Evolutionary conservation across 2,797 vertebrate genomes (phyloP), one percentile per base, ranked within the genome.

Genomic region (Muscicapa comitata): DNA sequence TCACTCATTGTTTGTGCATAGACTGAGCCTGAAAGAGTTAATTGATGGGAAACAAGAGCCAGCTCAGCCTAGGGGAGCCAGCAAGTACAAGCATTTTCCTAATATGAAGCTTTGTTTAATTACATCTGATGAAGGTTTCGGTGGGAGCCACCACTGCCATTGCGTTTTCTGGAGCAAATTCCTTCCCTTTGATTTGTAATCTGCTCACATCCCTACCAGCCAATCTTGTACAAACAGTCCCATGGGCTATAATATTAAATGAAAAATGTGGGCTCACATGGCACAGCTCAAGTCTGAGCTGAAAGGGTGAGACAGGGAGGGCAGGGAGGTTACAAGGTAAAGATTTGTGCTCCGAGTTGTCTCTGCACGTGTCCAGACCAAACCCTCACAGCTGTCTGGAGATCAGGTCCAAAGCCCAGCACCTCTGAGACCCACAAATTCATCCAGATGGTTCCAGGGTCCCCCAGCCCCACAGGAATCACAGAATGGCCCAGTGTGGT

Each of bases 51-150:
- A 78, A 62, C 11, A 35, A 50, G 77, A 86, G 80, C 90, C 92
- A 93, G 83, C 71, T 95, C 92, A 73, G 96, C 95, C 95, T 93
- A 89, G 75, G 86, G 95, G 90, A 90, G 68, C 42, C 68, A 94
- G 91, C 92, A 97, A 94, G 95, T 88, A 93, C 87, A 93, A 97
- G 87, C 93, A 94, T 75, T 94, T 92, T 88, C 88, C 71, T 83
- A 79, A 87, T 91, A 47, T 53, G 76, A 89, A 75, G 77, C 62
- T 93, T 92, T 74, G 57, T 78, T 94, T 96, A 92, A 96, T 96
- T 96, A 88, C 5, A 5, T 54, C 76, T 93, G 93, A 93, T 67
- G 71, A 94, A 90, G 85, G 45, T 80, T 93, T 91, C 35, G 3
- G 71, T 48, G 70, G 85, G 84, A 96, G 73, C 91, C 79, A 85